Percentiles rank a stretch among this genome's conserved stretches.
Evolutionary conservation across 2,888 invertebrate species (phyloP).

Genomic region (Molanna angustata): DNA sequence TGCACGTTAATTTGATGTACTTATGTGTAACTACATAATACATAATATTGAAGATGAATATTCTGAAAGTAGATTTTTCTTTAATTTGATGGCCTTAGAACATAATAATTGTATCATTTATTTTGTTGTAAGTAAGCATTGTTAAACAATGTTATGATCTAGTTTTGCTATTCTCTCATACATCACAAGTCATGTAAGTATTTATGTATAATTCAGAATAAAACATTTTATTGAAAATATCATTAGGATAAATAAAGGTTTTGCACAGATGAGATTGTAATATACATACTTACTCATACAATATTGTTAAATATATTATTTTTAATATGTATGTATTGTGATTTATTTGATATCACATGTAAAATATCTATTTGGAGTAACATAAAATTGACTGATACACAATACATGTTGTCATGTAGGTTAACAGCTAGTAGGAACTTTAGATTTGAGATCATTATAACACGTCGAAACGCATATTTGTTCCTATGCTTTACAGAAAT

Average conservation of each 20-base stretch:
- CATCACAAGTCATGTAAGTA: too few species aligned
- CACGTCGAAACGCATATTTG: constrained; percentile 26
- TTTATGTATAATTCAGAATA: too few species aligned
- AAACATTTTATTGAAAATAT: too few species aligned
- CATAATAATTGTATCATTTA: constrained; percentile 8
- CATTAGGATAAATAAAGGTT: background rate
- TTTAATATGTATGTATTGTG: background rate
- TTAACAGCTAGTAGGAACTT: constrained; percentile 25
- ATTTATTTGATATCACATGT: constrained; percentile 5
- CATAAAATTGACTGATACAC: constrained; percentile 29
- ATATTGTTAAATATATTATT: background rate
- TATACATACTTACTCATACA: background rate
- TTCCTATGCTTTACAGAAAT: constrained; percentile 31
- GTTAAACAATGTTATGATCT: background rate
- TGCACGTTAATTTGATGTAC: too few species aligned
- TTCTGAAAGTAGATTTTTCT: too few species aligned
- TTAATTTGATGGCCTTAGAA: constrained; percentile 11
- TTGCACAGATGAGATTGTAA: background rate
- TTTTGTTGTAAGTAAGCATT: background rate
- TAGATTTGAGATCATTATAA: constrained; percentile 26
- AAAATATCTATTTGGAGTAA: constrained; percentile 22
- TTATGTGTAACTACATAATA: too few species aligned
- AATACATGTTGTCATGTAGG: constrained; percentile 30
- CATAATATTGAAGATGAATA: too few species aligned
- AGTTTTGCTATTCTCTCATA: too few species aligned